These are phyloP conservation scores for Muntiacus muntjak DNA, from an alignment of 2,113 vertebrate genomes.

Conservation along the genomic window DNA sequence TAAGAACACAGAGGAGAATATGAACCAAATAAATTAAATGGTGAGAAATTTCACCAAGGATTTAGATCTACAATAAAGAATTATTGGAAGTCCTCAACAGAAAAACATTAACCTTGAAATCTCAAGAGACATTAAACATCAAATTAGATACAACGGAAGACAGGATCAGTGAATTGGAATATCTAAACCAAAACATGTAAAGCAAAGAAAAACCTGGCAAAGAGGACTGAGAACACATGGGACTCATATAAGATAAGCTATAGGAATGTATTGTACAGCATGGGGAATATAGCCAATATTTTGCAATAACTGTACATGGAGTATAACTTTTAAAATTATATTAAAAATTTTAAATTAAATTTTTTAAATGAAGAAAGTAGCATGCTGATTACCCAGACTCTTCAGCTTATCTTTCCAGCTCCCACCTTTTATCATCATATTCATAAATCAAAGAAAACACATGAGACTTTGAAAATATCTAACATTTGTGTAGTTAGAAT, in stretches of 20 bases:
- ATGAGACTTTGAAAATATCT: not conserved
- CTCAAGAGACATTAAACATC: not conserved
- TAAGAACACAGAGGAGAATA: not conserved
- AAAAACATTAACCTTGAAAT: not conserved
- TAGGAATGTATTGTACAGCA: not conserved
- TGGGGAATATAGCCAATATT: not conserved
- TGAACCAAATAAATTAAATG: not conserved
- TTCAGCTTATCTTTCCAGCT: constrained; percentile 30
- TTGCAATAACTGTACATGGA: not conserved
- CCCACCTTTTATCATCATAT: constrained; percentile 42
- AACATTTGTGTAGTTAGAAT: not conserved
- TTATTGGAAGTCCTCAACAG: not conserved
- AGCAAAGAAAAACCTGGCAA: not conserved
- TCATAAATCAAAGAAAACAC: constrained; percentile 39
- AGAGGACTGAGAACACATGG: not conserved
- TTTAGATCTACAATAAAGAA: not conserved
- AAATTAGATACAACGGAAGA: not conserved
- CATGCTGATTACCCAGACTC: not conserved
- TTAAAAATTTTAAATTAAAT: not conserved
- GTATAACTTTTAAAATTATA: not conserved
- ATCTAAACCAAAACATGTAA: not conserved
- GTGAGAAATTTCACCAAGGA: not conserved
- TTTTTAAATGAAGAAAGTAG: constrained; percentile 6
- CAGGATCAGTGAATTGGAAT: not conserved
- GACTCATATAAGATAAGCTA: not conserved